Evolutionary conservation across 2,797 vertebrate genomes (phyloP), one percentile per base, ranked within the genome.

Genomic region (Pantherophis alleghaniensis): DNA sequence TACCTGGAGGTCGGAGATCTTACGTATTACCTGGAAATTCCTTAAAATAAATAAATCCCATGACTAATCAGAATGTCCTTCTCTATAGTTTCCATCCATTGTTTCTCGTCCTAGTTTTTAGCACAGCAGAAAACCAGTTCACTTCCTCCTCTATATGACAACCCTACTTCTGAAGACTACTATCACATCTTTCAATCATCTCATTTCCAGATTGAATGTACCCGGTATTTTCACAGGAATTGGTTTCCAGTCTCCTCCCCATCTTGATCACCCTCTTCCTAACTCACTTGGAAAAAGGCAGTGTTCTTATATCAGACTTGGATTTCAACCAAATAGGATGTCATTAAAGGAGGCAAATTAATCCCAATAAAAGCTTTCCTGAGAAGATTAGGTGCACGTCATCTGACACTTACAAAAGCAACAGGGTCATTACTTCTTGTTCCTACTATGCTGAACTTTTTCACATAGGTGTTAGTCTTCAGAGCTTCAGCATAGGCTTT

Each of bases 351-450:
- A n/a, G 90, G 42, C 83, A 93, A 51, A 51, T 51, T 51, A 51
- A 90, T 13, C 91, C 28, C 91, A 91, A 87, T 87, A 90, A 94
- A 90, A 95, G 5, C 51, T 13, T 86, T 18, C 51, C 0, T 4
- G 42, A 18, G n/a, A 57, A 0, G 0, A 56, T 66, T 63, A 94
- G 26, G 26, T 13, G 11, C 5, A 89, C 89, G 37, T 61, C 51
- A 42, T 86, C 74, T 26, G 32, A 89, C 92, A 98, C 99, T 98
- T 97, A 99, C 99, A 83, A 98, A 98, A 2, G 99, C 99, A 93
- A 99, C 98, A 0, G 99, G 99, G 95, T 99, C 99, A 0, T 99
- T 99, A 97, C 99, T 99, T 94, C 99, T 97, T 60, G 99, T 99
- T 95, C 99, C 99, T 91, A 99, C 98, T 1, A 99, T 98, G 96